Evolutionary conservation across 2,113 vertebrate genomes (phyloP).

Genomic region (Pelecanoides urinatrix): DNA sequence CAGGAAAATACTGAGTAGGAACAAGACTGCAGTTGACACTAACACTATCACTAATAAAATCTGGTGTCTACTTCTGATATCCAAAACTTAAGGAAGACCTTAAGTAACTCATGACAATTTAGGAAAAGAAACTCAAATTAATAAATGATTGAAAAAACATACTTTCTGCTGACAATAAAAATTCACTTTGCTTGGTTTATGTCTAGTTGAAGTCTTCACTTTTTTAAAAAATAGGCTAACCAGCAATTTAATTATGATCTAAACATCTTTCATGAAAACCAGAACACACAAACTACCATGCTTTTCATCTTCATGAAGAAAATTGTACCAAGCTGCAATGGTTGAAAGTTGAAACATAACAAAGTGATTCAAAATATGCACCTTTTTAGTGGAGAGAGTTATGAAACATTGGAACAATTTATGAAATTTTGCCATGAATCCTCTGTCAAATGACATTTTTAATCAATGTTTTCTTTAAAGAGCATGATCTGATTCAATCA

Average conservation of each 20-base stretch:
- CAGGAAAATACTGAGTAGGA: not conserved
- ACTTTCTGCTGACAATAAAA: not conserved
- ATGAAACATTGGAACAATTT: not conserved
- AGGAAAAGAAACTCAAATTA: not conserved
- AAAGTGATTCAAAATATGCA: not conserved
- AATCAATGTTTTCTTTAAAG: conserved; percentile 13
- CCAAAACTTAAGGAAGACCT: not conserved
- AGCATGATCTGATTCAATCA: not conserved
- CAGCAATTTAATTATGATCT: not conserved
- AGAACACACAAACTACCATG: not conserved
- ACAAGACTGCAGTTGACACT: not conserved
- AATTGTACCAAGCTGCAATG: not conserved
- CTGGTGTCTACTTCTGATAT: not conserved
- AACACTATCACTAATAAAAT: not conserved
- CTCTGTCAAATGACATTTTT: not conserved
- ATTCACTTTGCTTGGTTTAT: not conserved
- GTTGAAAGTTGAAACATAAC: not conserved
- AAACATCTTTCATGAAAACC: not conserved
- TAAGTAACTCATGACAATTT: not conserved
- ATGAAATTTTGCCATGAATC: not conserved
- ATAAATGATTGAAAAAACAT: not conserved
- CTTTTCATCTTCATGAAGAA: not conserved
- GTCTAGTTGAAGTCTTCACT: not conserved
- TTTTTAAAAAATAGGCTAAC: not conserved
- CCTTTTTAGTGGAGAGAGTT: not conserved